Evolutionary conservation across 64 coral and sea anemone genomes (phyloP), one percentile per base, ranked within the genome.

Genomic region (Montipora efflorescens): DNA sequence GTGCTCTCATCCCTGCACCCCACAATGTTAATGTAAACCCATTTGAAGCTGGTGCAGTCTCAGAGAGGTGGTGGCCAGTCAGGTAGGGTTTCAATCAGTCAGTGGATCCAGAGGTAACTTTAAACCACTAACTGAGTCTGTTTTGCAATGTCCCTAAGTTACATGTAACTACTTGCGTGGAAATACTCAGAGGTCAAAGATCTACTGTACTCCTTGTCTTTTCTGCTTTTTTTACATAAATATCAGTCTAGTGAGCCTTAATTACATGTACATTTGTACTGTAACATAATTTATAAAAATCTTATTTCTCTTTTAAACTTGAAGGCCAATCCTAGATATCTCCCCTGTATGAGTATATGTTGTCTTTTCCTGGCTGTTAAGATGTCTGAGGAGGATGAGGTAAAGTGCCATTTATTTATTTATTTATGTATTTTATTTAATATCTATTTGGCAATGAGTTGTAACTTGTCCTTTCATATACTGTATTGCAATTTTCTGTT

Each of bases 321-420:
- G 3, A 15, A 98, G 96, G 96, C 93, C 21, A 90, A 88, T 49
- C 96, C 93, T 16, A 98, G 92, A 64, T 98, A 98, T 57, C 93
- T 98, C 75, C 89, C 96, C 5, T 98, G 96, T 78, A 98, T 98
- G 53, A 79, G 93, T 61, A 94, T 98, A 58, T 83, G 89, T 51
- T 98, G 96, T 78, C 78, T 98, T 20, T 98, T 98, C 68, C 82
- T 98, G 59, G 96, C 96, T 84, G 93, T 93, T 16, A 98, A 98
- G 79, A 95, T 98, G 74, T 84, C 91, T 79, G 96, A 98, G 75
- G 96, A 98, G 47, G 96, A 98, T 95, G 96, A 98, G 96, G 96
- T 98, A 94, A 75, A 75, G 7, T 75, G 9, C 36, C 36, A 36
- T 36, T 36, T 36, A 36, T 36, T 36, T 36, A 36, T 36, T 36